Base-by-base conservation (phyloP, 2,113 vertebrate species). In the Cyanistes caeruleus region DNA sequence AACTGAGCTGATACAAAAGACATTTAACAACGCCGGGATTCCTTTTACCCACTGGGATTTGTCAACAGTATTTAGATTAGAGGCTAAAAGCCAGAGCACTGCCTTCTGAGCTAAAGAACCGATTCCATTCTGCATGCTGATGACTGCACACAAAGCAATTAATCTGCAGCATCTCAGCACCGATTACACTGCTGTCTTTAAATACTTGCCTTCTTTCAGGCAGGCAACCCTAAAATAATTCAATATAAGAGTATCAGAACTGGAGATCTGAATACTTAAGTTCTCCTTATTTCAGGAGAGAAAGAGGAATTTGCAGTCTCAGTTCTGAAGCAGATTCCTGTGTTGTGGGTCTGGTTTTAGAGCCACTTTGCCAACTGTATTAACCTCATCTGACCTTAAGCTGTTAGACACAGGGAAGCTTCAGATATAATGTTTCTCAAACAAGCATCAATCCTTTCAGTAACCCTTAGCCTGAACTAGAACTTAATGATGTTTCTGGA, bases 381-480 rank as follows among this genome's bases (percentile, higher is more conserved):
- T 56, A 76, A 76, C 67, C 52, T 75, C 9, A 3, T 11, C 39
- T 67, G 39, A 96, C 35, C n/a, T 43, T 30, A 39, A 44, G 13
- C 63, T 43, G 30, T 20, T 5, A 9, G 24, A 56, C 35, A 62
- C 23, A 28, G 3, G 4, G 7, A 31, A 64, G 41, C 60, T 51
- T 46, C 25, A 1, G 39, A 39, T 2, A 15, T 0, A 13, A 17
- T 1, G 23, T 39, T 24, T n/a, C 52, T 49, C 62, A 65, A 56
- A 35, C 3, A 67, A 16, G 15, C 41, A 23, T 15, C 49, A 84
- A 24, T 14, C 27, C 35, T 76, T 31, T 18, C 18, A 30, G 39
- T 7, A 76, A 59, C 49, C 7, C 70, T 24, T 19, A 18, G 41
- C 48, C 53, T 2, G 18, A 25, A 43, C 44, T 22, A 30, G 37